Evolutionary conservation across 92 coral and sea anemone genomes (phyloP).

Genomic region (Porites lobata): DNA sequence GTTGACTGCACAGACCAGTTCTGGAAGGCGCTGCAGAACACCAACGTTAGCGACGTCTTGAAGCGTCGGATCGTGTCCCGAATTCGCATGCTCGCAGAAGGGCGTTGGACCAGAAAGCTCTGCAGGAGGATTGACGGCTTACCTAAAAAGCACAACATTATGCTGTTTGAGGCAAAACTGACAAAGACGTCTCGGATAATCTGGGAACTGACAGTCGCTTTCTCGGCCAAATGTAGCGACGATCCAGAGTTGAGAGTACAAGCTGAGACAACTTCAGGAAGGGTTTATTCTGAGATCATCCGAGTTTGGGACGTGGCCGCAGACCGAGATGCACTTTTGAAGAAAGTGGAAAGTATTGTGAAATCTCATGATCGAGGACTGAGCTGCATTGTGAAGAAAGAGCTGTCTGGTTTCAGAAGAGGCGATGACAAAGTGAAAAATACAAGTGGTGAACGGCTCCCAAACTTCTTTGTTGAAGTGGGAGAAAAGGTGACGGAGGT

Average conservation of each 20-base stretch:
- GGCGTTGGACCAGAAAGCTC: slow-evolving; percentile 81
- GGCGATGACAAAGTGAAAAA: slow-evolving; percentile 29
- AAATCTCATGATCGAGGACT: slow-evolving; percentile 93
- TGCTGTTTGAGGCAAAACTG: slow-evolving; percentile 85
- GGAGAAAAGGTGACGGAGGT: slow-evolving; percentile 41
- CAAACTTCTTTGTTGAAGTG: slow-evolving; percentile 61
- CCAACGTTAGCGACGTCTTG: slow-evolving; percentile 53
- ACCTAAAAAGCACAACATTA: slow-evolving; percentile 75
- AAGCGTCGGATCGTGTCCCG: slow-evolving; percentile 74
- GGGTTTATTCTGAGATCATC: slow-evolving; percentile 95
- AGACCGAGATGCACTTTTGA: slow-evolving; percentile 77
- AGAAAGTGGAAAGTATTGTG: slow-evolving; percentile 84
- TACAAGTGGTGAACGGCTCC: slow-evolving; percentile 57
- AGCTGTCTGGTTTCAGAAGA: slow-evolving; percentile 78
- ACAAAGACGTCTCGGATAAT: slow-evolving; percentile 81
- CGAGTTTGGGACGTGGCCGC: slow-evolving; percentile 96
- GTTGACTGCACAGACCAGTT: slow-evolving; percentile 95
- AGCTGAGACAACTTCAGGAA: slow-evolving; percentile 47
- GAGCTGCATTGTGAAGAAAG: slow-evolving; percentile 87
- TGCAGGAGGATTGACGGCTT: slow-evolving; percentile 86
- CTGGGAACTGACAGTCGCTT: slow-evolving; percentile 95
- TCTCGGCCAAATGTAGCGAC: slow-evolving; percentile 93
- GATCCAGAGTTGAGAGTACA: slow-evolving; percentile 81
- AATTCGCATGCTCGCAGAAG: slow-evolving; percentile 92
- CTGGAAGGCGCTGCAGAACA: slow-evolving; percentile 88